These are phyloP conservation scores for Cebus imitator DNA, from an alignment of 2,113 vertebrate genomes.

Conservation along the genomic window DNA sequence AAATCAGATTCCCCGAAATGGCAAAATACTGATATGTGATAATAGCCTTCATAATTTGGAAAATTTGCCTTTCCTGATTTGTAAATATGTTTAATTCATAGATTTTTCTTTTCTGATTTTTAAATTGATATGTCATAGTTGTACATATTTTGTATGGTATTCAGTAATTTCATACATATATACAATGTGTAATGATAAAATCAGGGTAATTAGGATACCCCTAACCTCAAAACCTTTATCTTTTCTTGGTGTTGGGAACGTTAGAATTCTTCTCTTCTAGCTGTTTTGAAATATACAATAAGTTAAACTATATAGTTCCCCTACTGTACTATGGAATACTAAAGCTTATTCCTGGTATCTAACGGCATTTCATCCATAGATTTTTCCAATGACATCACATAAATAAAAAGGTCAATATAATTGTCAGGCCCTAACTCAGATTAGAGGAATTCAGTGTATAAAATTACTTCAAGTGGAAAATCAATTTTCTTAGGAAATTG, in stretches of 20 bases:
- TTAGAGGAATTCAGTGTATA: neutral
- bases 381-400: neutral
- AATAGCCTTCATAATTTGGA: neutral
- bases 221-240: neutral
- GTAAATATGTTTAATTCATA: neutral
- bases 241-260: neutral
- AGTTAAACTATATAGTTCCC: neutral
- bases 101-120: neutral
- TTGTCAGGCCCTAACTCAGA: neutral
- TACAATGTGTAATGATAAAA: neutral
- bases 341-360: neutral
- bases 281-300: neutral
- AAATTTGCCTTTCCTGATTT: neutral
- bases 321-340: neutral
- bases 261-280: neutral
- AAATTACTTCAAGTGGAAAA: conserved; percentile 17
- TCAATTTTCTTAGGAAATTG: conserved; percentile 20
- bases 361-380: neutral
- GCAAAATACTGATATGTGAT: neutral
- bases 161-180: neutral
- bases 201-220: neutral
- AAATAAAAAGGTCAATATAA: neutral
- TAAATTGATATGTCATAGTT: neutral
- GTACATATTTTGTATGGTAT: neutral
- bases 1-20: neutral